Evolutionary conservation across 53 echinoderm and acorn worm species (phyloP).

Genomic region (Astropecten irregularis): DNA sequence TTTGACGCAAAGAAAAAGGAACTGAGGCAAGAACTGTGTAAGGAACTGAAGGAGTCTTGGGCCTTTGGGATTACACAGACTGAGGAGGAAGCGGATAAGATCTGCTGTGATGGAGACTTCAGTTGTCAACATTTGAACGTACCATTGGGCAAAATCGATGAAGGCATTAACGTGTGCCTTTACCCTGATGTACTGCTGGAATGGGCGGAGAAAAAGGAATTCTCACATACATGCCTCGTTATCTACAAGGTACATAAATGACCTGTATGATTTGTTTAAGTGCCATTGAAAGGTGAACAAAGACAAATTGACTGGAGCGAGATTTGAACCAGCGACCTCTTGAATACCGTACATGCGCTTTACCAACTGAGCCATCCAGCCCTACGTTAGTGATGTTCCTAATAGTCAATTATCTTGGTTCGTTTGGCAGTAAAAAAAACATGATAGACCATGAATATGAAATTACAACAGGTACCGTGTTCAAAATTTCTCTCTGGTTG

Average conservation of each 20-base stretch:
- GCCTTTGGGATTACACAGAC: neutral
- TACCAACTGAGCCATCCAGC: too few species aligned
- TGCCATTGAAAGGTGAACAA: too few species aligned
- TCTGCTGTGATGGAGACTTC: constrained; percentile 42
- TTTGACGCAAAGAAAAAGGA: neutral
- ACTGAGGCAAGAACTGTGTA: neutral
- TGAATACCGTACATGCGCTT: too few species aligned
- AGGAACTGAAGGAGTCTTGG: neutral
- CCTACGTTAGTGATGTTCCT: too few species aligned
- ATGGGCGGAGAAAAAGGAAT: constrained; percentile 34
- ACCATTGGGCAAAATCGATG: constrained; percentile 40
- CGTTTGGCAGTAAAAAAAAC: too few species aligned
- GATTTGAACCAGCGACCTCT: too few species aligned
- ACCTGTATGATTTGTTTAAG: too few species aligned
- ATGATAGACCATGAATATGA: too few species aligned
- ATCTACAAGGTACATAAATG: constrained; percentile 1
- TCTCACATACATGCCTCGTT: neutral
- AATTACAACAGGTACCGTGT: neutral
- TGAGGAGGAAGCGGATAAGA: constrained; percentile 4
- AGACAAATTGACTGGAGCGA: too few species aligned
- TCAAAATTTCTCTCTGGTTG: too few species aligned
- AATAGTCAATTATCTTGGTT: too few species aligned
- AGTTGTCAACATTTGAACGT: constrained; percentile 27
- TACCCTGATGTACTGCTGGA: constrained; percentile 52
- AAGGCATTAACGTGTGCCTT: constrained; percentile 60